Evolutionary conservation across 2,113 vertebrate species (phyloP).

Genomic region (Montifringilla adamsi): DNA sequence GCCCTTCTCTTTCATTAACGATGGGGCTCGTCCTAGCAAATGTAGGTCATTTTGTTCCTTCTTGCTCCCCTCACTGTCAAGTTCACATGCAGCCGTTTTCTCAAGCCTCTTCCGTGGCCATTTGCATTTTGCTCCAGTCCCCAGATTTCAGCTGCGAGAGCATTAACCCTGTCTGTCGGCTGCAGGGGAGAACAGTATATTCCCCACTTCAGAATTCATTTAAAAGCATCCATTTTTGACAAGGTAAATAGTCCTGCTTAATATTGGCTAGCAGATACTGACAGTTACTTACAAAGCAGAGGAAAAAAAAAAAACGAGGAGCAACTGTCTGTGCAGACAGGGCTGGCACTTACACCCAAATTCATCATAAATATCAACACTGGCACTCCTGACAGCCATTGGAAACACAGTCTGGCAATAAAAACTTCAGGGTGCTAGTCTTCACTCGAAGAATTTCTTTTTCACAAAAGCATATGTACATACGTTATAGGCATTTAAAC

Average conservation of each 20-base stretch:
- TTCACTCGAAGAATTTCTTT: neutral
- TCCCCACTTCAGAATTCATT: neutral
- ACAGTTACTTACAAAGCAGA: neutral
- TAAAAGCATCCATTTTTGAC: constrained; percentile 1
- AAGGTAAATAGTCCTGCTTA: constrained; percentile 23
- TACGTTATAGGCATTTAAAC: neutral
- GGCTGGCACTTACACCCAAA: neutral
- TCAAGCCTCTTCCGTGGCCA: neutral
- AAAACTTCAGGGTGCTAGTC: neutral
- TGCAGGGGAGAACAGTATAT: neutral
- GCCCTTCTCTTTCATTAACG: constrained; percentile 2
- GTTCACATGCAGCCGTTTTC: neutral
- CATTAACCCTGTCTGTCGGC: constrained; percentile 27
- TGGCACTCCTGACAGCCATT: neutral
- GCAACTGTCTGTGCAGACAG: neutral
- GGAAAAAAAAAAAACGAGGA: neutral
- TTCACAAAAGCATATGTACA: neutral
- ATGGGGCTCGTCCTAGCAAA: neutral
- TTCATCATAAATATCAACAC: neutral
- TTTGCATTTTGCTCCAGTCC: constrained; percentile 37
- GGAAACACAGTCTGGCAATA: neutral
- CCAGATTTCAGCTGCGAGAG: neutral
- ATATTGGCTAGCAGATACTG: neutral
- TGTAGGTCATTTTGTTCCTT: constrained; percentile 8
- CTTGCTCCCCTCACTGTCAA: neutral